Conservation (phyloP, 1,140 invertebrate species). For the Aphidius ervi region DNA sequence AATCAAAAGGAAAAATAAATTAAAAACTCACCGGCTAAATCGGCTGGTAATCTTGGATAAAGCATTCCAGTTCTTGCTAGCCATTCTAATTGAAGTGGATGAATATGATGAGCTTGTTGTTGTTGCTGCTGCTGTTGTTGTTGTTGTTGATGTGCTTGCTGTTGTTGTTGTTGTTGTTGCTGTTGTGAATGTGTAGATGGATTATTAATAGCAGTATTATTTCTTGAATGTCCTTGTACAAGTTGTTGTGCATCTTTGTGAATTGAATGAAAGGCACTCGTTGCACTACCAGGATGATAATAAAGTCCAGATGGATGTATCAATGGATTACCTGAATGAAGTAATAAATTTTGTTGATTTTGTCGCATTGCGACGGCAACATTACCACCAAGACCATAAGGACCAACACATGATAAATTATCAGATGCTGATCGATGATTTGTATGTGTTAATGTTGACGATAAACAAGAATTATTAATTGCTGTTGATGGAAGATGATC, state of each 20-base stretch:
- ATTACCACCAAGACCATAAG: conserved; percentile 32
- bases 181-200: conserved; percentile 36
- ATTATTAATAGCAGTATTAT: conserved; percentile 27
- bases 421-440: conserved; percentile 11
- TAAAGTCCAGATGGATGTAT: conserved; percentile 46
- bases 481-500: conserved; percentile 28
- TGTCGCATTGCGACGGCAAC: conserved; percentile 36
- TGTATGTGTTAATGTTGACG: conserved; percentile 26
- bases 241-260: conserved; percentile 46
- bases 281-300: conserved; percentile 37
- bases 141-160: not conserved
- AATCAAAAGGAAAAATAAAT: not conserved
- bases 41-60: conserved; percentile 72
- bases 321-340: conserved; percentile 41
- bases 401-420: conserved; percentile 21
- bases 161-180: too few relatives aligned
- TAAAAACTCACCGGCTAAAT: conserved; percentile 52
- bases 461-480: conserved; percentile 21
- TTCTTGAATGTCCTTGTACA: conserved; percentile 35
- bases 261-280: conserved; percentile 50
- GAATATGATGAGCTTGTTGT: conserved; percentile 57
- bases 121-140: not conserved
- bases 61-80: conserved; percentile 80
- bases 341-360: conserved; percentile 43
- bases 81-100: conserved; percentile 82